Percentiles rank a stretch among this genome's conserved stretches.
Evolutionary conservation across 2,113 vertebrate genomes (phyloP).

Genomic region (Ameiurus melas): DNA sequence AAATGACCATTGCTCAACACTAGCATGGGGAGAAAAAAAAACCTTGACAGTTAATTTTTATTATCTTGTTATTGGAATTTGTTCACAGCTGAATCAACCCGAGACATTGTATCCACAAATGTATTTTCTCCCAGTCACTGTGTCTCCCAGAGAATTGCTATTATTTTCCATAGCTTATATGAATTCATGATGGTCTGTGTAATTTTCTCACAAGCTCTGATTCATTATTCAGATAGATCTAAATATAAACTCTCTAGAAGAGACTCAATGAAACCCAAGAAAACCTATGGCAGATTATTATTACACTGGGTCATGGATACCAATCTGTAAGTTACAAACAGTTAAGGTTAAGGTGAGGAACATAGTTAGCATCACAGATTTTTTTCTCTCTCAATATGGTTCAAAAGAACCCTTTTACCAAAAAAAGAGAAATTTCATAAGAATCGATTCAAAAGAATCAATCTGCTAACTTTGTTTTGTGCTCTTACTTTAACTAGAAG

Average conservation of each 20-base stretch:
- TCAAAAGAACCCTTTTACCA: neutral
- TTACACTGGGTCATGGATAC: neutral
- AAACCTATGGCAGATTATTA: neutral
- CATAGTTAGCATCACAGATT: neutral
- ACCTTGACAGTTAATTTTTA: constrained; percentile 7
- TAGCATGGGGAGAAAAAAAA: neutral
- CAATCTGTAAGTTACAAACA: neutral
- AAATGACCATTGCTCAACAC: neutral
- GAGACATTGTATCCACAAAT: neutral
- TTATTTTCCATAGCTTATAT: constrained; percentile 6
- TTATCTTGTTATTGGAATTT: constrained; percentile 20
- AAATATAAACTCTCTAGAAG: neutral
- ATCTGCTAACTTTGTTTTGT: neutral
- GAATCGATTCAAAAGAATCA: neutral
- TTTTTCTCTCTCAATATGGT: neutral
- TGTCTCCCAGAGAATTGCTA: neutral
- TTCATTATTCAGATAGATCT: constrained; percentile 17
- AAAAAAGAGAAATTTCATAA: neutral
- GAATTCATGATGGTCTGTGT: constrained; percentile 12
- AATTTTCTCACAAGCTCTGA: neutral
- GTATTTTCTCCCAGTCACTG: neutral
- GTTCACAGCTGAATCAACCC: neutral
- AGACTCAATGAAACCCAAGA: neutral
- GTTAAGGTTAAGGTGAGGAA: neutral
- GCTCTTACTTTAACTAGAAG: neutral